Evolutionary conservation across 2,797 vertebrate genomes (phyloP).

Genomic region (Lerista edwardsae): DNA sequence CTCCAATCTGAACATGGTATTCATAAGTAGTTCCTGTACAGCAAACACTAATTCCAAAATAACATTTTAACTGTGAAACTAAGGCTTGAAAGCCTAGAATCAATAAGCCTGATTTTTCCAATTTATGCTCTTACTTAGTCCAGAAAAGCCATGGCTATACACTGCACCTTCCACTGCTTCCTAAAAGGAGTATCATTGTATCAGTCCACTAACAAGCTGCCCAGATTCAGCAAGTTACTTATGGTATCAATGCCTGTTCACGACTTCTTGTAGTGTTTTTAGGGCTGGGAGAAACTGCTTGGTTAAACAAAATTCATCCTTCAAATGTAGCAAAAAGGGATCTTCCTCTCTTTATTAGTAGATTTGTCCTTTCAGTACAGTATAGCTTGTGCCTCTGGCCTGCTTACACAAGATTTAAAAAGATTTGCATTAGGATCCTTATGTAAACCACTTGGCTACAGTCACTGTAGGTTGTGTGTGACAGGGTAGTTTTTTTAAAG

Average conservation of each 20-base stretch:
- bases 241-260: neutral
- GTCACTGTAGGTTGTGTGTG: slow-evolving; percentile 69
- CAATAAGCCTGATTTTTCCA: neutral
- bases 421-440: slow-evolving; percentile 47
- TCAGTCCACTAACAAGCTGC: neutral
- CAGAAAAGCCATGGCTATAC: neutral
- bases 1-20: no score
- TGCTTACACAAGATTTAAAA: slow-evolving; percentile 63
- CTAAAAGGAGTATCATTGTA: neutral
- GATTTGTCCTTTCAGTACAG: slow-evolving; percentile 83
- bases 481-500: slow-evolving; percentile 74
- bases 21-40: no score
- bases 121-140: neutral
- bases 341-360: slow-evolving; percentile 84
- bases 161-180: neutral
- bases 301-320: slow-evolving; percentile 46
- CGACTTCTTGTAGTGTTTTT: neutral
- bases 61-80: no score
- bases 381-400: slow-evolving; percentile 78
- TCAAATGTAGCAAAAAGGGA: slow-evolving; percentile 57
- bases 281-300: neutral
- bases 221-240: neutral
- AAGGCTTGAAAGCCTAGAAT: neutral
- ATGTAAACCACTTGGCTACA: slow-evolving; percentile 65
- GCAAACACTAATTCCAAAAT: no score